These are phyloP conservation scores for Xanthorhoe spadicearia DNA, from an alignment of 2,888 invertebrate species.

Conservation along the genomic window DNA sequence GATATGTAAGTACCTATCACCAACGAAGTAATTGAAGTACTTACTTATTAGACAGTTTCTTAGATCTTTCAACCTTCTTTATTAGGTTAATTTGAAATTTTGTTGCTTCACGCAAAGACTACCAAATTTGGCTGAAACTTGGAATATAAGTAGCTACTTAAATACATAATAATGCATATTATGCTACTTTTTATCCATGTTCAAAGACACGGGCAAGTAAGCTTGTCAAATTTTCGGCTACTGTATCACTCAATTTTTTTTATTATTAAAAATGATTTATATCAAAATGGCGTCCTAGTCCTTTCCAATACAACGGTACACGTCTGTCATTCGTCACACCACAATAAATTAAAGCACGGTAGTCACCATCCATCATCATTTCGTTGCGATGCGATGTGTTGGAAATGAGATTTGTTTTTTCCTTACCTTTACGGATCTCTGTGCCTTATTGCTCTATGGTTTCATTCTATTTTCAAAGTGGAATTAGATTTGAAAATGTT, in stretches of 20 bases:
- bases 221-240: too few species aligned
- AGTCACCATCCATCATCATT: conserved; percentile 45
- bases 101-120: neutral
- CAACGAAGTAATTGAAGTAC: too few species aligned
- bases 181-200: too few species aligned
- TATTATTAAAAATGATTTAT: conserved; percentile 1
- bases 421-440: conserved; percentile 21
- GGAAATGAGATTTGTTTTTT: conserved; percentile 41
- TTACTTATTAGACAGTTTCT: too few species aligned
- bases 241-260: too few species aligned
- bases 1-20: too few species aligned
- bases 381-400: conserved; percentile 34
- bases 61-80: too few species aligned
- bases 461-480: conserved; percentile 17
- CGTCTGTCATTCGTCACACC: conserved; percentile 41
- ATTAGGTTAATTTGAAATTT: too few species aligned
- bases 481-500: conserved; percentile 1
- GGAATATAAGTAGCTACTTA: too few species aligned
- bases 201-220: too few species aligned
- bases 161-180: too few species aligned
- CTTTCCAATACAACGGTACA: conserved; percentile 35
- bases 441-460: conserved; percentile 27
- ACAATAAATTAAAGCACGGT: conserved; percentile 41
- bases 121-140: too few species aligned
- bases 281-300: conserved; percentile 4